Conservation (phyloP, 1,140 invertebrate species). For the Drosophila dunni region DNA sequence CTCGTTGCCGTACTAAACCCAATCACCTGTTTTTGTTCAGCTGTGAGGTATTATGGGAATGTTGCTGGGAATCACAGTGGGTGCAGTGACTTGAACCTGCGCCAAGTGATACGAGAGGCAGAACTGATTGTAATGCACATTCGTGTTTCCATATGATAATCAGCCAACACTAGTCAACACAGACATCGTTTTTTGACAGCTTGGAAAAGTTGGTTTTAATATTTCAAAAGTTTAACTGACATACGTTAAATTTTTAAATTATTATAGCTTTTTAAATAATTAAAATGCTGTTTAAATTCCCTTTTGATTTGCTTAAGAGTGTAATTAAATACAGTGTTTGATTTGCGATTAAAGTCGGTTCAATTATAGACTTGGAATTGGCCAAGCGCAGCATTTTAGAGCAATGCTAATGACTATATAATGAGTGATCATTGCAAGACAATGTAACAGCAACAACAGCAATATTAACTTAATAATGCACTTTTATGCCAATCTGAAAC, state of each 20-base stretch:
- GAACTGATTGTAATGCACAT: constrained; percentile 40
- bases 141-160: constrained; percentile 51
- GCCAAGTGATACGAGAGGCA: constrained; percentile 38
- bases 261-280: too few relatives aligned
- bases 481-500: constrained; percentile 9
- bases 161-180: not conserved
- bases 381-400: constrained; percentile 48
- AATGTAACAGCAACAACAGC: constrained; percentile 3
- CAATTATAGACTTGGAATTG: constrained; percentile 46
- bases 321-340: constrained; percentile 15
- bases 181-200: too few relatives aligned
- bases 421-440: constrained; percentile 48
- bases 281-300: too few relatives aligned
- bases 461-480: constrained; percentile 2
- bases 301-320: too few relatives aligned
- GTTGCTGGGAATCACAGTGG: constrained; percentile 16
- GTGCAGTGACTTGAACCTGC: constrained; percentile 44
- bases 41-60: constrained; percentile 3
- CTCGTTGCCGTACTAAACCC: constrained; percentile 19
- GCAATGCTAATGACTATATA: constrained; percentile 39
- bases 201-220: too few relatives aligned
- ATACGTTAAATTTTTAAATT: too few relatives aligned
- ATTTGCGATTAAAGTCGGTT: constrained; percentile 47
- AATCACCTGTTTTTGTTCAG: not conserved
- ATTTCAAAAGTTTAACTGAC: too few relatives aligned